A percentile compares a stretch with the other conserved stretches of the same genome.
phyloP scores from a whole-genome alignment of 2,888 invertebrate genomes.

The Drosophila pseudotalamancana region DNA sequence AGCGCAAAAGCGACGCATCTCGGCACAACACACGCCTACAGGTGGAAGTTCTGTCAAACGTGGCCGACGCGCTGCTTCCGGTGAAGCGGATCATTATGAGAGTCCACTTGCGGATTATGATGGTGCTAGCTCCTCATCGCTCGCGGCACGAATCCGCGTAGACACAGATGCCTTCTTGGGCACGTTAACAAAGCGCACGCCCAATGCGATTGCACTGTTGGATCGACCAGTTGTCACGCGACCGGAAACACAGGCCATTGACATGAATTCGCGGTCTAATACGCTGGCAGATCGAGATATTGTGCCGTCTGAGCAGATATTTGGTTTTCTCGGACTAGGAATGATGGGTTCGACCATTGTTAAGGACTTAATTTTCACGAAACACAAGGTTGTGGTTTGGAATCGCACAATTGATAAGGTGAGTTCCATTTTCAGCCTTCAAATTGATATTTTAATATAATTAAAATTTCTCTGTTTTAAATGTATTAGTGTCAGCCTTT shows the following conservation, averaged over 20 bases:
- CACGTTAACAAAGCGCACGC: conserved; percentile 66
- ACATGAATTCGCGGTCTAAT: conserved; percentile 91
- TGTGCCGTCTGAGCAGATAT: conserved; percentile 92
- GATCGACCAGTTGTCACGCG: conserved; percentile 84
- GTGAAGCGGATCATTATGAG: conserved; percentile 83
- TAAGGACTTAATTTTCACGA: conserved; percentile 96
- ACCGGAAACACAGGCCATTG: conserved; percentile 90
- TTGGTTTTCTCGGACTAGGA: conserved; percentile 97
- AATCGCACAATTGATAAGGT: conserved; percentile 94
- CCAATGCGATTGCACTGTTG: conserved; percentile 82
- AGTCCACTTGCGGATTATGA: conserved; percentile 61
- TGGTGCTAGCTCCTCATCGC: conserved; percentile 64
- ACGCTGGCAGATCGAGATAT: conserved; percentile 93
- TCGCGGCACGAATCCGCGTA: conserved; percentile 70
- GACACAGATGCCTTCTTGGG: conserved; percentile 68
- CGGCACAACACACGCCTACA: conserved; percentile 58
- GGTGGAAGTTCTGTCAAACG: conserved; percentile 71
- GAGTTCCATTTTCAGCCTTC: neutral
- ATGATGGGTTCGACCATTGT: conserved; percentile 98
- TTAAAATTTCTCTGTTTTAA: neutral
- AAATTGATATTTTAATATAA: neutral
- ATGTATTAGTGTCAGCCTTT: conserved; percentile 90
- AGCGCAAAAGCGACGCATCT: conserved; percentile 66
- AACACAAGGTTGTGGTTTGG: conserved; percentile 97
- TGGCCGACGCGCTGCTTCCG: conserved; percentile 84